Evolutionary conservation across 2,113 vertebrate genomes (phyloP).

Genomic region (Anarhynchus alexandrinus): DNA sequence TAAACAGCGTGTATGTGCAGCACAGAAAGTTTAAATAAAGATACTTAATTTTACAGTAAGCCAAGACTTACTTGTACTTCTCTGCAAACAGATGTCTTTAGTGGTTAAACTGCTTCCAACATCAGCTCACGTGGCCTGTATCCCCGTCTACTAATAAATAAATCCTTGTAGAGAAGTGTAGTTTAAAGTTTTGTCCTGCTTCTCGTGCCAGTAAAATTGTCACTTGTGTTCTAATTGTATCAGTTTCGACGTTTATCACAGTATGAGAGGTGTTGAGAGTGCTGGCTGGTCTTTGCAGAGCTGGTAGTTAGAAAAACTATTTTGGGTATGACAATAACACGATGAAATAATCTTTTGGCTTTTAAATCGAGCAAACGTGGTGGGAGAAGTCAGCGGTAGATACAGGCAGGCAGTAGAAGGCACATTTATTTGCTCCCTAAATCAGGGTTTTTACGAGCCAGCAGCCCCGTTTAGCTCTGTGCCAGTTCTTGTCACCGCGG

Average conservation of each 20-base stretch:
- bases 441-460: not conserved
- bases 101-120: not conserved
- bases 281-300: not conserved
- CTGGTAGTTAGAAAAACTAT: not conserved
- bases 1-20: not conserved
- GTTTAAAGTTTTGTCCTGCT: not conserved
- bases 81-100: not conserved
- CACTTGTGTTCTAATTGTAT: not conserved
- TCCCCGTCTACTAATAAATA: not conserved
- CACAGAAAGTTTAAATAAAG: not conserved
- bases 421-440: not conserved
- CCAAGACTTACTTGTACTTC: not conserved
- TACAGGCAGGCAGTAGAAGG: not conserved
- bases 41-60: not conserved
- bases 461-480: not conserved
- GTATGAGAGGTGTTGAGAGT: not conserved
- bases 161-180: not conserved
- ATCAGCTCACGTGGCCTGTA: not conserved
- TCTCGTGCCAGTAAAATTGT: not conserved
- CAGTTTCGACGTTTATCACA: not conserved
- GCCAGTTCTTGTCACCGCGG: accelerated
- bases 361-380: not conserved
- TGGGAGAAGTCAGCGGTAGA: not conserved
- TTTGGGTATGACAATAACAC: not conserved
- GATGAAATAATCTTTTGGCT: not conserved